Conservation (phyloP, 1,140 invertebrate species). For the Lucilia sericata region DNA sequence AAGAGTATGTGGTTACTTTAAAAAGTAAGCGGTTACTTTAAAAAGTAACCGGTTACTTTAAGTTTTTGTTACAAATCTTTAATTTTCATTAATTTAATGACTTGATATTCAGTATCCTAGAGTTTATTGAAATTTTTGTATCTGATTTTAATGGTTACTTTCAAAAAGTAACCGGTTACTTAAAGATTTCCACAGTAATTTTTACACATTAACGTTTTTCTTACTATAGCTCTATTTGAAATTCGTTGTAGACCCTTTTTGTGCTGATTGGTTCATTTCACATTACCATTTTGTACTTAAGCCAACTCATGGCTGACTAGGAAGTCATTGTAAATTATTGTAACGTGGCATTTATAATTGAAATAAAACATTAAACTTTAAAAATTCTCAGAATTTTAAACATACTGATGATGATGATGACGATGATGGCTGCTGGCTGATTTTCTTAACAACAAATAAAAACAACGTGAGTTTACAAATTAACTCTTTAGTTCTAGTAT, state of each 20-base stretch:
- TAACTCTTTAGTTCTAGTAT: slow-evolving; percentile 34
- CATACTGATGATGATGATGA: too few species aligned
- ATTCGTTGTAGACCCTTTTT: neutral
- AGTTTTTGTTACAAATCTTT: too few species aligned
- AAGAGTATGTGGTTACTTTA: neutral
- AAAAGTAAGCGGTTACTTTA: neutral
- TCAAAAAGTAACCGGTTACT: neutral
- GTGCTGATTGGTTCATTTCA: neutral
- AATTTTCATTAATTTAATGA: too few species aligned
- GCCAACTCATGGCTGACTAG: neutral
- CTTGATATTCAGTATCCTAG: neutral
- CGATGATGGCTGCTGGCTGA: too few species aligned
- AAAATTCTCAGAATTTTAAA: slow-evolving; percentile 1
- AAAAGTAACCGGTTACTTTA: neutral
- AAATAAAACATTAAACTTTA: slow-evolving; percentile 7
- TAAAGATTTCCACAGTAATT: neutral
- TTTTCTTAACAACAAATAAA: neutral
- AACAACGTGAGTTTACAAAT: slow-evolving; percentile 46
- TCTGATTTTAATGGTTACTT: neutral
- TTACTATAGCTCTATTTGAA: neutral
- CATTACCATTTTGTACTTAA: neutral
- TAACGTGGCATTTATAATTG: slow-evolving; percentile 16
- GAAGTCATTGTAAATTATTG: neutral
- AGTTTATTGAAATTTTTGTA: neutral
- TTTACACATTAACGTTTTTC: neutral